phyloP scores from a whole-genome alignment of 2,113 vertebrate species.

The Isichthys henryi region DNA sequence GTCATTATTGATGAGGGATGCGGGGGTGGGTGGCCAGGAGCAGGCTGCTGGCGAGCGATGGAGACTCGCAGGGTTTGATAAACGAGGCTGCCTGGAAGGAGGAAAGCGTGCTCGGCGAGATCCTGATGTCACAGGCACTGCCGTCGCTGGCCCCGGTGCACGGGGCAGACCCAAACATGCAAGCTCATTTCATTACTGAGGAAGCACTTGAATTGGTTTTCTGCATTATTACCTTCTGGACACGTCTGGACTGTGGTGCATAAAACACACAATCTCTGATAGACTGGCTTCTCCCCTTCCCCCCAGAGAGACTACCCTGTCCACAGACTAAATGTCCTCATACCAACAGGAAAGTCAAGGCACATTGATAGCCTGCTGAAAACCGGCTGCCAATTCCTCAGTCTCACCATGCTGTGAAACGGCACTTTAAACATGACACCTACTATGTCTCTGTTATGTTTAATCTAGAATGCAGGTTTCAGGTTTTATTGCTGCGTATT shows the following conservation, averaged over 20 bases:
- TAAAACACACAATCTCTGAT: background rate
- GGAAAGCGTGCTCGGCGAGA: conserved; percentile 28
- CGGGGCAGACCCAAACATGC: background rate
- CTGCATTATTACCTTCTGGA: background rate
- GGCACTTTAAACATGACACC: background rate
- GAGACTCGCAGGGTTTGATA: background rate
- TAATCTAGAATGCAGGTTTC: background rate
- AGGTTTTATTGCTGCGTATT: background rate
- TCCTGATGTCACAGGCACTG: conserved; percentile 10
- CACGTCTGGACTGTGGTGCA: background rate
- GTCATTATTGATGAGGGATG: conserved; percentile 14
- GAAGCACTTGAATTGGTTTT: conserved; percentile 14
- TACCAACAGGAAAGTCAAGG: background rate
- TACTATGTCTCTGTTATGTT: background rate
- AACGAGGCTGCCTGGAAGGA: conserved; percentile 8
- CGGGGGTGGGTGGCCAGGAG: background rate
- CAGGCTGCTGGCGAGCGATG: background rate
- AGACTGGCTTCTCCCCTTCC: background rate
- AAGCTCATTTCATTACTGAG: background rate
- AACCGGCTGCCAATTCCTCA: background rate
- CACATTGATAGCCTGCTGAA: background rate
- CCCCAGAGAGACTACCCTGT: background rate
- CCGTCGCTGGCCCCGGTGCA: background rate
- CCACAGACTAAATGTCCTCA: background rate
- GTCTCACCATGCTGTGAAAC: background rate